Evolutionary conservation across 2,888 invertebrate species (phyloP).

Genomic region (Stenichneumon culpator): DNA sequence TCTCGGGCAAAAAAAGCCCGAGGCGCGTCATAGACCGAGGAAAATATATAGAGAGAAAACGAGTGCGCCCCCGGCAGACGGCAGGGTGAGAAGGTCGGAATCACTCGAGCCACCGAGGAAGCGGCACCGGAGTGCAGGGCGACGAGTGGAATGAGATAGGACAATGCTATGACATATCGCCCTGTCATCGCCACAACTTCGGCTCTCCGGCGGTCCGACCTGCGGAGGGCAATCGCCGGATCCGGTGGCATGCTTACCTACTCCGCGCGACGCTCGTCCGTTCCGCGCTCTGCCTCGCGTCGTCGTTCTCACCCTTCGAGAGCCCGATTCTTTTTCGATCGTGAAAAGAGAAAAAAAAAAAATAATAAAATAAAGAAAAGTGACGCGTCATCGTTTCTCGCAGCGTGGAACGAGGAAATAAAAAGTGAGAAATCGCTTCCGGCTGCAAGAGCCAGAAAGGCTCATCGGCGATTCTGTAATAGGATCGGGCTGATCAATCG

Average conservation of each 20-base stretch:
- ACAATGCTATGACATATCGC: constrained; percentile 82
- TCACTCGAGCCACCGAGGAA: constrained; percentile 23
- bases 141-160: constrained; percentile 66
- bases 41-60: constrained; percentile 20
- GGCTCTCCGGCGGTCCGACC: constrained; percentile 62
- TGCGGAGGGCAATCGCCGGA: constrained; percentile 67
- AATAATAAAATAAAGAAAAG: not conserved
- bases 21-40: constrained; percentile 44
- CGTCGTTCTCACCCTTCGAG: not conserved
- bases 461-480: constrained; percentile 10
- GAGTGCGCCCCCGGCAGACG: not conserved
- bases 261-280: constrained; percentile 67
- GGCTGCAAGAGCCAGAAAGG: constrained; percentile 1
- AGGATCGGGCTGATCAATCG: constrained; percentile 1
- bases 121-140: constrained; percentile 45
- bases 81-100: constrained; percentile 20
- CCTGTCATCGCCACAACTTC: constrained; percentile 80
- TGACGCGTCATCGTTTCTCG: constrained; percentile 2
- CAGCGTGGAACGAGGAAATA: not conserved
- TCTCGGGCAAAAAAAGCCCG: constrained; percentile 67
- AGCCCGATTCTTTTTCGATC: constrained; percentile 21
- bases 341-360: constrained; percentile 26
- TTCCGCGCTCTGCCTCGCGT: constrained; percentile 65
- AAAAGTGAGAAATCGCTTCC: constrained; percentile 25
- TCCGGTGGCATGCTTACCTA: constrained; percentile 74